Conservation (phyloP, 2,113 vertebrate species). For the Actinemys pallida region DNA sequence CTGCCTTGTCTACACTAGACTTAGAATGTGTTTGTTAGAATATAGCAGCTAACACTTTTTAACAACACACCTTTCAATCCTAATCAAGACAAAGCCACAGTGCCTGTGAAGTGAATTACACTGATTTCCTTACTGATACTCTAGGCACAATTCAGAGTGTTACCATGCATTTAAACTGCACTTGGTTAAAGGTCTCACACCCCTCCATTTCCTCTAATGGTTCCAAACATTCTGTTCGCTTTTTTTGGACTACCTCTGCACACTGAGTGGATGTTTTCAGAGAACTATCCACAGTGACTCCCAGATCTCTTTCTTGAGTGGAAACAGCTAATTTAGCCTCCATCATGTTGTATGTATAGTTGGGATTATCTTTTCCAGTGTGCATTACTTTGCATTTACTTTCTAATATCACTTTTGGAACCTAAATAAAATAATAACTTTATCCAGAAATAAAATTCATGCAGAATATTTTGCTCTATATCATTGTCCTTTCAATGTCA, state of each 20-base stretch:
- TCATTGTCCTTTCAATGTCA: not conserved
- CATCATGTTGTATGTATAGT: too few relatives aligned
- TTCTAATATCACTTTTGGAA: too few relatives aligned
- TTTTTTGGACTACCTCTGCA: too few relatives aligned
- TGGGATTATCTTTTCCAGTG: too few relatives aligned
- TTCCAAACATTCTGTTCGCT: too few relatives aligned
- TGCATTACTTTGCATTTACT: too few relatives aligned
- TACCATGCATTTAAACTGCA: not conserved
- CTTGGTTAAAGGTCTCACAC: too few relatives aligned
- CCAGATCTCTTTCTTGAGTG: too few relatives aligned
- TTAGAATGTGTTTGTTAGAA: not conserved
- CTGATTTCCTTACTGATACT: not conserved
- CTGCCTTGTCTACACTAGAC: not conserved
- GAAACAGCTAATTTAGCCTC: too few relatives aligned
- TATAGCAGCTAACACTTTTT: not conserved
- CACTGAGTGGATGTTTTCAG: too few relatives aligned
- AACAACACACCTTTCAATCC: not conserved
- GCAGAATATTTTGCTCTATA: constrained; percentile 18
- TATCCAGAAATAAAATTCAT: constrained; percentile 42
- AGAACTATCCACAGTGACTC: too few relatives aligned
- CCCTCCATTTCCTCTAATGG: too few relatives aligned
- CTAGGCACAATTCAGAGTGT: not conserved
- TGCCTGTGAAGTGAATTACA: not conserved
- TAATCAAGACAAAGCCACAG: not conserved
- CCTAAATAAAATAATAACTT: not conserved